Evolutionary conservation across 2,888 invertebrate species (phyloP), one percentile per base, ranked within the genome.

Genomic region (Psylliodes chrysocephalus): DNA sequence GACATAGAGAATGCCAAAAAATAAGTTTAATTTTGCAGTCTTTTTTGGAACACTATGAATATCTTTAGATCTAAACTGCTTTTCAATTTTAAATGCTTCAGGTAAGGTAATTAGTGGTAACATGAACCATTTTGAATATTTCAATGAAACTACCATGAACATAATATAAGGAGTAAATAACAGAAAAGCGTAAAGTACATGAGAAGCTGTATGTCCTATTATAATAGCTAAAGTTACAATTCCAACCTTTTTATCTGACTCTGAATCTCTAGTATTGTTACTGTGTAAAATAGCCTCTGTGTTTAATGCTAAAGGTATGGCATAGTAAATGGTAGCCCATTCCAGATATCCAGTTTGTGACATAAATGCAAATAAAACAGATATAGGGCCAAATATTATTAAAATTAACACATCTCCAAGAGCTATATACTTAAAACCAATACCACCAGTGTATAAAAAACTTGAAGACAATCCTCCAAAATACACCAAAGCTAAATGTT

Each of bases 381-480:
- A 93, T 17, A 97, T 90, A 4, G 97, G 97, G 1, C 97, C 97
- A 83, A 97, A 97, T 77, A 95, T 92, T 64, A 96, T 89, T 76
- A 97, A 87, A 75, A 97, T 92, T 70, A 96, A 85, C 55, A 97
- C 90, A 83, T 97, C 97, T 55, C 97, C 97, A 47, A 97, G 84
- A 1, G 96, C 97, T 75, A 97, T 95, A 79, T 97, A 97, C 82
- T 97, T 97, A 61, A 97, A 87, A 63, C 96, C 97, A 73, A 96
- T 93, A 49, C 97, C 97, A 61, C 97, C 97, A 0, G 97, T 97
- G 77, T 97, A 97, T n/a, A 97, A 85, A 83, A 97, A 97, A 70
- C 96, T 96, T 56, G 95, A 94, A 19, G 96, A 96, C 57, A 97
- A 82, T 1, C 97, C 97, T 60, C 97, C 96, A 84, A 97, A 97